A percentile compares a stretch with the other conserved stretches of the same genome.
These are phyloP conservation scores for Phyllotis vaccarum DNA, from an alignment of 2,797 vertebrate genomes.

Conservation along the genomic window DNA sequence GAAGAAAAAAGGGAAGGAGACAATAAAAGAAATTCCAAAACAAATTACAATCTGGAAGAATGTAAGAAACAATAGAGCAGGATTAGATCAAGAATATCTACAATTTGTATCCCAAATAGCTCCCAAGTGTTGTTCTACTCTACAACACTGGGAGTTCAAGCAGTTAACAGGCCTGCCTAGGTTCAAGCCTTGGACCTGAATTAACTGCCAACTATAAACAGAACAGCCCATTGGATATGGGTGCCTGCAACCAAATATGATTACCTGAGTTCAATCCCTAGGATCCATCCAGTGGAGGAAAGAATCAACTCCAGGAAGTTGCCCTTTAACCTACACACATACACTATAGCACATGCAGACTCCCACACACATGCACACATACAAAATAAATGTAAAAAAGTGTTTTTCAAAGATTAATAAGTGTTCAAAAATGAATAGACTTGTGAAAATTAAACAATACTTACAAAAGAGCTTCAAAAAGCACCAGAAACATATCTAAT, in stretches of 20 bases:
- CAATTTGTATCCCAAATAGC: constrained; percentile 16
- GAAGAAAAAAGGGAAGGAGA: not conserved
- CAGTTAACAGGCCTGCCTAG: not conserved
- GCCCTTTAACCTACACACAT: not conserved
- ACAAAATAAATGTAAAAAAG: not conserved
- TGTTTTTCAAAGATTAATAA: not conserved
- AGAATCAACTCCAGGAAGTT: not conserved
- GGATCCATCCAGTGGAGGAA: not conserved
- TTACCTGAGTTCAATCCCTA: not conserved
- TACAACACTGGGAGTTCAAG: not conserved
- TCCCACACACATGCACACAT: not conserved
- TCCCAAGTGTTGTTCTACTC: not conserved
- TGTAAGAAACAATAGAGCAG: not conserved
- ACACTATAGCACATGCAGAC: not conserved
- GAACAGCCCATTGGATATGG: no score
- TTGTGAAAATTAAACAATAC: constrained; percentile 15
- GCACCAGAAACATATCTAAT: not conserved
- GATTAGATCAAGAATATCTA: constrained; percentile 3
- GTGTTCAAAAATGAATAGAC: not conserved
- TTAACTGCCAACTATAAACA: not conserved
- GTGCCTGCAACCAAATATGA: not conserved
- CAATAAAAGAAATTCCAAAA: constrained; percentile 39
- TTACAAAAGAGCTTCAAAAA: not conserved
- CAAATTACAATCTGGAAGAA: not conserved
- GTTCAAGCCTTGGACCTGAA: not conserved